Conservation (phyloP, 2,888 invertebrate genomes). For the Thecocarcelia acutangulata region DNA sequence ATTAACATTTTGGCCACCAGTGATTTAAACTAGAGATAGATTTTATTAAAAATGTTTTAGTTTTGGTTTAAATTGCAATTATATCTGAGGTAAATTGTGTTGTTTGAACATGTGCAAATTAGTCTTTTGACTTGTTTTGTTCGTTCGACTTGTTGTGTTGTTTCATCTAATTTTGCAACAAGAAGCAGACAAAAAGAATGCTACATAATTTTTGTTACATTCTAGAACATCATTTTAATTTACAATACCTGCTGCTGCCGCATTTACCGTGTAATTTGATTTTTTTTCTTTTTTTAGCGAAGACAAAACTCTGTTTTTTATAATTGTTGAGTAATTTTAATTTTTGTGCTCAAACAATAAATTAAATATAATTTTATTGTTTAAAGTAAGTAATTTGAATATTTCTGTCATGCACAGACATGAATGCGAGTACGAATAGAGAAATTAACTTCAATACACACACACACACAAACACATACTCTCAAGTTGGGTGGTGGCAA, state of each 20-base stretch:
- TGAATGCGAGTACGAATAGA: neutral
- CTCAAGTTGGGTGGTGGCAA: slow-evolving; percentile 32
- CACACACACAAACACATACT: too few relatives aligned
- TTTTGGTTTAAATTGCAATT: slow-evolving; percentile 28
- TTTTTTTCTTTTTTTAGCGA: neutral
- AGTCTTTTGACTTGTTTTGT: slow-evolving; percentile 24
- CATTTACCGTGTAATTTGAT: neutral
- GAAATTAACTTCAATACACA: slow-evolving; percentile 3
- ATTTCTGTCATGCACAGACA: slow-evolving; percentile 38
- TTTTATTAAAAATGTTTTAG: slow-evolving; percentile 1
- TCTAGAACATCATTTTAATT: neutral
- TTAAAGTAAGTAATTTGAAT: slow-evolving; percentile 54
- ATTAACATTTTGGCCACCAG: neutral
- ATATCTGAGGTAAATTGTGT: slow-evolving; percentile 53
- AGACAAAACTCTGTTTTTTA: slow-evolving; percentile 37
- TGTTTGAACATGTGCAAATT: slow-evolving; percentile 44
- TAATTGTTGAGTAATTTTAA: slow-evolving; percentile 52
- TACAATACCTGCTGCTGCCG: neutral
- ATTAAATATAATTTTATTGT: slow-evolving; percentile 68
- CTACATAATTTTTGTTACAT: neutral
- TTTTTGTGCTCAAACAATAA: slow-evolving; percentile 67
- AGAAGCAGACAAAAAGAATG: neutral
- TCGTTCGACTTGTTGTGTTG: neutral
- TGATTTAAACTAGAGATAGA: neutral
- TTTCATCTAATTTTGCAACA: slow-evolving; percentile 6